These are phyloP conservation scores for Toxotes lorentzi DNA, from an alignment of 2,797 vertebrate genomes.

Conservation along the genomic window DNA sequence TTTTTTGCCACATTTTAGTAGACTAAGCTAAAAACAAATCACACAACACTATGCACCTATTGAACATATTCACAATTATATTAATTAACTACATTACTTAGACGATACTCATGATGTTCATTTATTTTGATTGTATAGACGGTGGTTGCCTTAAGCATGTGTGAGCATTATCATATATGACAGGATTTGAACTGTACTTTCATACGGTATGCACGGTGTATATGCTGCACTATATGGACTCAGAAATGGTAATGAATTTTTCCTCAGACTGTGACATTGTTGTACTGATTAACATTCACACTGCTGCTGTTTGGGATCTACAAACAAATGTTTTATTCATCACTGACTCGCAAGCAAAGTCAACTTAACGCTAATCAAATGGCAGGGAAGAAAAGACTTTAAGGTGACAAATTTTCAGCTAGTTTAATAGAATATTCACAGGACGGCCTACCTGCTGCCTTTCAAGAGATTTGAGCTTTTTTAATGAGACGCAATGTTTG, in stretches of 20 bases:
- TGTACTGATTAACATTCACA: constrained; percentile 73
- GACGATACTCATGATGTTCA: constrained; percentile 14
- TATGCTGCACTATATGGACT: constrained; percentile 1
- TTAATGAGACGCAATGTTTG: constrained; percentile 45
- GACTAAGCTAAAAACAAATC: constrained; percentile 4
- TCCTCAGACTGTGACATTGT: constrained; percentile 64
- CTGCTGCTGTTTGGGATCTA: constrained; percentile 62
- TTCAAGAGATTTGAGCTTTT: constrained; percentile 14
- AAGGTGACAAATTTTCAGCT: constrained; percentile 46
- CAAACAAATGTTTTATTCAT: constrained; percentile 86
- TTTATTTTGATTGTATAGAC: constrained; percentile 28
- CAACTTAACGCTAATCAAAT: constrained; percentile 64
- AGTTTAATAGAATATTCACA: constrained; percentile 44
- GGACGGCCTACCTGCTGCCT: constrained; percentile 7
- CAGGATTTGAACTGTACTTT: constrained; percentile 10
- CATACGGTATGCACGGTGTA: not conserved
- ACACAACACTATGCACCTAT: not conserved
- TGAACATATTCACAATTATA: constrained; percentile 1
- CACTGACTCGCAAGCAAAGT: constrained; percentile 65
- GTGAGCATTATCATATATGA: constrained; percentile 27
- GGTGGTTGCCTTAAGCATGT: constrained; percentile 16
- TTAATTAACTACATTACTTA: constrained; percentile 16
- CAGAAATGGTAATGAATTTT: constrained; percentile 46
- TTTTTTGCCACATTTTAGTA: constrained; percentile 17
- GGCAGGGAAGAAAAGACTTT: constrained; percentile 39